Evolutionary conservation across 2,113 vertebrate genomes (phyloP), one percentile per base, ranked within the genome.

Genomic region (Panurus biarmicus): DNA sequence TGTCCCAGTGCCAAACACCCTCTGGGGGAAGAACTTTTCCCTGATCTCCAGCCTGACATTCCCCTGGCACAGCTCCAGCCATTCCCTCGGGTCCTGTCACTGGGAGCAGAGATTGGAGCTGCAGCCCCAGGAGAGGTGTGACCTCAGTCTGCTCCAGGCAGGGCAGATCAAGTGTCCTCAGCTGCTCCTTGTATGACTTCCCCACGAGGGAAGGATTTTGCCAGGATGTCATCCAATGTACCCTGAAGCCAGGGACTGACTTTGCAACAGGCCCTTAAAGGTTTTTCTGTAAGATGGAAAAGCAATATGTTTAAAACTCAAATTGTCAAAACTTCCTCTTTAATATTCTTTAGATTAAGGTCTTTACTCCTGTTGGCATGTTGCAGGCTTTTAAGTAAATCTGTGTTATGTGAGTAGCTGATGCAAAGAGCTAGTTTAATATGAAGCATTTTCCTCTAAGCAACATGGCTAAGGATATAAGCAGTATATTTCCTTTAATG

Each of bases 341-440:
- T 62, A 76, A 56, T 78, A n/a, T 58, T 22, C 45, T 75, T 61
- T 19, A 72, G 53, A 75, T 84, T 80, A 72, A 74, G 73, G 40
- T 56, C 61, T 92, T 81, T 78, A 26, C 65, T 57, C 5, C 69
- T 78, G 44, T 79, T 91, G 74, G 20, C 83, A 87, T 26, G 36
- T 12, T 79, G 84, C 75, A 87, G 44, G 89, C 42, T 93, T 90
- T 89, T 84, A 64, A 73, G 48, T 85, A 87, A 61, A 75, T 88
- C 65, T 80, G 4, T 80, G 4, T 73, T 89, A 48, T 0, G 1
- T 3, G 28, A 82, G 73, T 45, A 76, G 44, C 60, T 96, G 79
- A 70, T 93, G 79, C 51, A 93, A 93, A 48, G 54, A 56, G 28
- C 22, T 24, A 20, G 25, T 72, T 94, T 53, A 66, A 73, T 51